Conservation (phyloP, 2,888 invertebrate genomes). For the Coleophora flavipennella region DNA sequence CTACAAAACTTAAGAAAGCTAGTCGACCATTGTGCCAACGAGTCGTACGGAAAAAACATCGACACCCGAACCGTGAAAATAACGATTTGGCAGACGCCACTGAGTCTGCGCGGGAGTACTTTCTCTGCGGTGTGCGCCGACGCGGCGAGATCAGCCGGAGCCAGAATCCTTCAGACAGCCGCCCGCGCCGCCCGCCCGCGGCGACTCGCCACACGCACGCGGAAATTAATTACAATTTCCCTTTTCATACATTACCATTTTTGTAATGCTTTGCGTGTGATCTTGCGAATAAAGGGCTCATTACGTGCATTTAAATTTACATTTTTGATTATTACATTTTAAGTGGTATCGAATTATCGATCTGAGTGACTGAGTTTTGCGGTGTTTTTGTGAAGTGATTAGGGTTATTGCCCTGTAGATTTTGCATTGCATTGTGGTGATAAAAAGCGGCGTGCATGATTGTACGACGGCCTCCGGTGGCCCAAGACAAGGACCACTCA, state of each 20-base stretch:
- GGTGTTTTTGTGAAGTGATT: conserved; percentile 33
- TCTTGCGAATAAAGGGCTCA: too few relatives aligned
- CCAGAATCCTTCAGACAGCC: conserved; percentile 38
- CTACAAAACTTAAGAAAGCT: neutral
- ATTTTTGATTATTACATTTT: neutral
- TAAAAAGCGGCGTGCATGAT: conserved; percentile 20
- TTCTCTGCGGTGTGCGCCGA: conserved; percentile 65
- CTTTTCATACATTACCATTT: conserved; percentile 13
- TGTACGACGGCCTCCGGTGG: conserved; percentile 37
- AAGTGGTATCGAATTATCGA: conserved; percentile 4
- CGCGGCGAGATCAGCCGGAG: conserved; percentile 29
- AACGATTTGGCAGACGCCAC: conserved; percentile 65
- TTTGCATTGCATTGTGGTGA: conserved; percentile 14
- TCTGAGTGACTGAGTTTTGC: neutral
- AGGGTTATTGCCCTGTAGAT: conserved; percentile 36
- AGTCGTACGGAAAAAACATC: conserved; percentile 56
- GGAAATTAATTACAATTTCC: conserved; percentile 23
- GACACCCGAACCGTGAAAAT: conserved; percentile 60
- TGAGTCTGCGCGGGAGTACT: conserved; percentile 66
- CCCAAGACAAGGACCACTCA: conserved; percentile 49
- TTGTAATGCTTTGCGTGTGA: conserved; percentile 9
- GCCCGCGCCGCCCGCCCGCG: conserved; percentile 45
- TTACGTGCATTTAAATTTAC: too few relatives aligned
- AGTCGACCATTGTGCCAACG: conserved; percentile 33
- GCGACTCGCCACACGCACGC: conserved; percentile 22